Evolutionary conservation across 1,140 invertebrate genomes (phyloP).

Genomic region (Drosophila sp.): DNA sequence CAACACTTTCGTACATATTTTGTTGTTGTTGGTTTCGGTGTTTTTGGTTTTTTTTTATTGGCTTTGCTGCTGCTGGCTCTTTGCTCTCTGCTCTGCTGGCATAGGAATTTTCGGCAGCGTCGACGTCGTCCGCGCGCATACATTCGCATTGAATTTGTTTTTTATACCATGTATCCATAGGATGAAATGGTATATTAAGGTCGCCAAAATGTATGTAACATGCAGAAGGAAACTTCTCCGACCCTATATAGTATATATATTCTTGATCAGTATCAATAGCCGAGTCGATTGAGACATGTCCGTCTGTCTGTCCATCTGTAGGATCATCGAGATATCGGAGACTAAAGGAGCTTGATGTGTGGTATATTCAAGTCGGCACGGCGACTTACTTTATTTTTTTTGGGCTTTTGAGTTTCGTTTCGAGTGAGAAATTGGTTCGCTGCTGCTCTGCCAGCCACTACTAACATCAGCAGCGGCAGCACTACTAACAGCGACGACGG

Average conservation of each 20-base stretch:
- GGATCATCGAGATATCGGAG: too few relatives aligned
- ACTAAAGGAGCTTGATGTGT: too few relatives aligned
- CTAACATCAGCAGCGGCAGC: slow-evolving; percentile 10
- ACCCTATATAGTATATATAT: too few relatives aligned
- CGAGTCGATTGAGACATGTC: too few relatives aligned
- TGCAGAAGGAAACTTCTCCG: too few relatives aligned
- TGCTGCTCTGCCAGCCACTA: slow-evolving; percentile 2
- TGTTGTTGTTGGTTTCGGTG: not conserved
- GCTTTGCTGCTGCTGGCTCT: not conserved
- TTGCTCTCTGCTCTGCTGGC: slow-evolving; percentile 7
- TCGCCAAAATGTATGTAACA: too few relatives aligned
- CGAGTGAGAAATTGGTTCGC: slow-evolving; percentile 4
- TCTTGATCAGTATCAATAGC: too few relatives aligned
- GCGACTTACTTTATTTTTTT: slow-evolving; percentile 6
- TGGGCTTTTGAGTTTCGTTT: slow-evolving; percentile 21
- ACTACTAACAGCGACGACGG: not conserved
- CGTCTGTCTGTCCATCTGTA: too few relatives aligned
- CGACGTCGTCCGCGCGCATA: slow-evolving; percentile 13
- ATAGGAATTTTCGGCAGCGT: slow-evolving; percentile 24
- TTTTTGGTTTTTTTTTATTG: not conserved
- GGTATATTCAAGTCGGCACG: too few relatives aligned
- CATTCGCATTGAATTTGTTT: not conserved
- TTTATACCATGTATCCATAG: not conserved
- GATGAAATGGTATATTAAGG: too few relatives aligned
- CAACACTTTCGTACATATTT: not conserved